Conservation (phyloP, 2,113 vertebrate genomes). For the Nerophis ophidion region DNA sequence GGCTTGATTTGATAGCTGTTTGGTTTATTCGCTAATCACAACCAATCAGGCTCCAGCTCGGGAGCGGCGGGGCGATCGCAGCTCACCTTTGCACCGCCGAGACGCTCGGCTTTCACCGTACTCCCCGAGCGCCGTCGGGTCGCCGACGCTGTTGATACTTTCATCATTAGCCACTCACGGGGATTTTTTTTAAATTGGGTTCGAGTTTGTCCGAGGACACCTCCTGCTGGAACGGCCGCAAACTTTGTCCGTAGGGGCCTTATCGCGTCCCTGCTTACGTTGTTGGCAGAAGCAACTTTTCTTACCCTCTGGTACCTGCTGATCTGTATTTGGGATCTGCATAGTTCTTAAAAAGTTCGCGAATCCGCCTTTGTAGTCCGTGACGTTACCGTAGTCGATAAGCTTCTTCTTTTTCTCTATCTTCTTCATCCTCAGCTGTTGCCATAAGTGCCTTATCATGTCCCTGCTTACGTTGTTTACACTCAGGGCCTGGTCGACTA, state of each 20-base stretch:
- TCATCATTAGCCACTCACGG: slow-evolving; percentile 20
- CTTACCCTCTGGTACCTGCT: too few relatives aligned
- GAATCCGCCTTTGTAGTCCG: too few relatives aligned
- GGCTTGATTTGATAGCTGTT: slow-evolving; percentile 67
- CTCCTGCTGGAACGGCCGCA: slow-evolving; percentile 16
- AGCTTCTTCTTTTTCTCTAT: too few relatives aligned
- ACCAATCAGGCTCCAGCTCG: slow-evolving; percentile 60
- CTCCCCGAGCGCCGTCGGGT: slow-evolving; percentile 19
- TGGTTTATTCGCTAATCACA: slow-evolving; percentile 69
- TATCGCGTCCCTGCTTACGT: not conserved
- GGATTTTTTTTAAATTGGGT: slow-evolving; percentile 50
- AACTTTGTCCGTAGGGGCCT: slow-evolving; percentile 10
- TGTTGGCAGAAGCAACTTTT: not conserved
- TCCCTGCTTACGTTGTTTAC: too few relatives aligned
- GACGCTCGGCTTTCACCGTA: slow-evolving; percentile 43
- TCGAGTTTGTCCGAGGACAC: slow-evolving; percentile 20
- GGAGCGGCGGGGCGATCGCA: slow-evolving; percentile 40
- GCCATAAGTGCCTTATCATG: too few relatives aligned
- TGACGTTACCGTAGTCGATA: too few relatives aligned
- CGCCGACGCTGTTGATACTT: slow-evolving; percentile 21
- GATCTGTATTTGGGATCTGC: too few relatives aligned
- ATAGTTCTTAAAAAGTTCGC: too few relatives aligned
- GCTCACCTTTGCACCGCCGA: slow-evolving; percentile 41
- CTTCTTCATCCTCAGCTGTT: too few relatives aligned
- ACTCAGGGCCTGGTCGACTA: too few relatives aligned